Base-by-base conservation (phyloP, 2,113 vertebrate species). In the Thalassarche chlororhynchos region DNA sequence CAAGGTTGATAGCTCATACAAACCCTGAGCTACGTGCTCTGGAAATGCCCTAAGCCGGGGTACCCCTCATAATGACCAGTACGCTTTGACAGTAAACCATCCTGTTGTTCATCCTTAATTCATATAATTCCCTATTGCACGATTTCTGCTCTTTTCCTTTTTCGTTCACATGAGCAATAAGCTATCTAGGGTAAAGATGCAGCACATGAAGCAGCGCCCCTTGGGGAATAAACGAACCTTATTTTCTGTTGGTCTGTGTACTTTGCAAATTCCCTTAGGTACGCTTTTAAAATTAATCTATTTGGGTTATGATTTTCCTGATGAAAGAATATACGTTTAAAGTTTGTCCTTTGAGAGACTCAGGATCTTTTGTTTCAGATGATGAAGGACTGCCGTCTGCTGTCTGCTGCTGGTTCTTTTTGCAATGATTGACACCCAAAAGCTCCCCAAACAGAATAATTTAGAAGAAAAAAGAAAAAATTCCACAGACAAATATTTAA, bases 291-390 rank as follows among this genome's bases (percentile, higher is more conserved):
- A 95, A 96, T 82, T 66, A 88, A 86, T 83, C 75, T 91, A 40
- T 80, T 96, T 97, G 89, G 17, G 28, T 78, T 93, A 85, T 17
- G 42, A 78, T 89, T 95, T 88, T 95, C 47, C 79, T 81, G 58
- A 90, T 79, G 65, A 83, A 96, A 96, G 29, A 92, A 89, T 58
- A 5, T 17, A 87, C 55, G 65, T 86, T 84, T 87, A 40, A 87
- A 71, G 58, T 52, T 92, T 78, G 58, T 89, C 75, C 90, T 96
- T 66, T 78, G 66, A 89, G 72, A 93, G 42, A 74, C 12, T 87
- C 23, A 6, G n/a, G 58, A 71, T 91, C 36, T 54, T 84, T 82
- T 61, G 15, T 74, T 95, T 60, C 65, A 64, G 68, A 80, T n/a
- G 54, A 62, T 68, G 64, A 93, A 95, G 82, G 78, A 42, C 75